Evolutionary conservation across 2,797 vertebrate species (phyloP).

Genomic region (Mycteria americana): DNA sequence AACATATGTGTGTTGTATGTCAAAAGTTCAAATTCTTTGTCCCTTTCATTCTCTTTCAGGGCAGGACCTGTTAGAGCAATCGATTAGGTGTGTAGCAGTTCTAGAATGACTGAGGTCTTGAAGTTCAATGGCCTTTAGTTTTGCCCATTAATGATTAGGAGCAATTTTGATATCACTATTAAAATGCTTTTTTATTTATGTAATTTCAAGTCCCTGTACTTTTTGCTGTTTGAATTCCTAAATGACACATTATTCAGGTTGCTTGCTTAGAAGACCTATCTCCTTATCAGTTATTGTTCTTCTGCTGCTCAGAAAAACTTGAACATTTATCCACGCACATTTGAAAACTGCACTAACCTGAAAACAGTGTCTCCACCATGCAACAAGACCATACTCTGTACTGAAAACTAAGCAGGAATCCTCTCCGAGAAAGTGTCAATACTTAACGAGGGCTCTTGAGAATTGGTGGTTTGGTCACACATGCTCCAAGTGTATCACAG

Average conservation of each 20-base stretch:
- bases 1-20: background rate
- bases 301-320: background rate
- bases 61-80: background rate
- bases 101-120: background rate
- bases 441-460: background rate
- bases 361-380: background rate
- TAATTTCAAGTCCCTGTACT: background rate
- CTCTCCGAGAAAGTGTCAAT: accelerated
- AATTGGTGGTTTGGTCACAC: background rate
- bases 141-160: background rate
- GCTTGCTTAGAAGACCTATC: background rate
- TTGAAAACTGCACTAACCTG: background rate
- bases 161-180: background rate
- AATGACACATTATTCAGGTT: background rate
- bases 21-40: background rate
- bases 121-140: background rate
- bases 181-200: background rate
- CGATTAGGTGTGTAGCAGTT: background rate
- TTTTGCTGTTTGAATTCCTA: background rate
- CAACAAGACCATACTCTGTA: background rate
- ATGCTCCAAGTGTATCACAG: background rate
- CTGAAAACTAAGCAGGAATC: background rate
- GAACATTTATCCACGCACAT: background rate
- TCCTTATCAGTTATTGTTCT: background rate
- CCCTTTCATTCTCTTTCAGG: background rate